Evolutionary conservation across 2,888 invertebrate genomes (phyloP), one percentile per base, ranked within the genome.

Genomic region (Euzophera pinguis): DNA sequence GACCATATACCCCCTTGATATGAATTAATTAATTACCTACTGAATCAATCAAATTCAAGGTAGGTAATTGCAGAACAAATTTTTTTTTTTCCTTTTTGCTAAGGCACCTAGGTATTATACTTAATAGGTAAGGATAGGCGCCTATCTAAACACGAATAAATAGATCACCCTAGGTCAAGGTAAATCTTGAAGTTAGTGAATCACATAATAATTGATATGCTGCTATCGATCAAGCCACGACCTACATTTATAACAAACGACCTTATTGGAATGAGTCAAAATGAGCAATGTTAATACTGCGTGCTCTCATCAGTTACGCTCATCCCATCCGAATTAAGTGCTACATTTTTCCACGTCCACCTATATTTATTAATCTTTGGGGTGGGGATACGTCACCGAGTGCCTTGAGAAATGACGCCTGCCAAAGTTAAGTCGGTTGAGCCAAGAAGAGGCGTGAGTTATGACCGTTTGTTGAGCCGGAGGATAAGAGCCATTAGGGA

Each of bases 341-440:
- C 76, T 75, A 83, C 85, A 87, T 87, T 86, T 89, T 86, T 88
- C 84, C 78, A 80, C 84, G 86, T 87, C 87, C 80, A 78, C 80
- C 78, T 85, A 81, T 87, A 84, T 86, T 88, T 89, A 88, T 90
- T 88, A 88, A 89, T 88, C 84, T 87, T 72, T 67, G 67, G 63
- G 68, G 58, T 64, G 69, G 73, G 73, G 70, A 77, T 76, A 81
- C 84, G 84, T 86, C 87, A 82, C 81, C 83, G 82, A 80, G 78
- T 84, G 84, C 83, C 84, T 82, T 90, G 90, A 90, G 90, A 89
- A 90, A 90, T 89, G 89, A 90, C 86, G 89, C 74, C 87, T 89
- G 88, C 89, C 89, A 87, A 89, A 89, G 85, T 82, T 89, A 89
- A 89, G 89, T 87, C 89, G 88, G 82, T 85, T 86, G 84, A 87